Base-by-base conservation (phyloP, 2,888 invertebrate species). In the Athrips mouffetella region DNA sequence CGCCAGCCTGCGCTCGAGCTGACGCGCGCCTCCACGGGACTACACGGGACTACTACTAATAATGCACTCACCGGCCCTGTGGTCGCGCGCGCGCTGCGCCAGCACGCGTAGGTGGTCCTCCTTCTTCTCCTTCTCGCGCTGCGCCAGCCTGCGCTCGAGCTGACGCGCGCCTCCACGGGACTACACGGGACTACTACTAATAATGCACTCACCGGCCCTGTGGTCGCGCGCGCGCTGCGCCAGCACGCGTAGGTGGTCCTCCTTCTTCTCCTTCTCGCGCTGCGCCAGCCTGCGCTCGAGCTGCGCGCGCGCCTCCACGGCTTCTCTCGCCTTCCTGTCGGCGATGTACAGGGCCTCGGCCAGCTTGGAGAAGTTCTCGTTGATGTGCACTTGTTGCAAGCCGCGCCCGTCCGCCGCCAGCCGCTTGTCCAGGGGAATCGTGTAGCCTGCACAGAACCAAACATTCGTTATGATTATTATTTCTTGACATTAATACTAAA, bases 331-430 rank as follows among this genome's bases (percentile, higher is more conserved):
- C 81, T 99, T 99, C 67, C 87, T 84, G 75, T 99, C 99, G 1
- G 99, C 99, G 62, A 99, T 98, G 74, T 98, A 99, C 44, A 99
- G 84, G 0, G 99, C 97, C 76, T 99, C 99, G 0, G 99, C 97
- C 48, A 99, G 89, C 75, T 99, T 99, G 0, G 99, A 98, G 83
- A 99, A 99, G 80, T 99, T 99, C 76, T 99, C 99, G 76, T 99
- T 99, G 49, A 99, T 98, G 76, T 99, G 99, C 2, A 97, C 94
- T 70, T 97, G 96, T 70, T 99, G 99, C 1, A 99, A 87, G 0
- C 99, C 99, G 42, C 99, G 90, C 0, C 99, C 99, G 83, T 99
- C 99, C 0, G 99, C 99, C 0, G 99, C 99, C 53, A 99, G 87
- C 53, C 99, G 93, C 83, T 99, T 99, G 83, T 99, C 99, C 59